Evolutionary conservation across 2,888 invertebrate species (phyloP).

Genomic region (Pasiphila rectangulata): DNA sequence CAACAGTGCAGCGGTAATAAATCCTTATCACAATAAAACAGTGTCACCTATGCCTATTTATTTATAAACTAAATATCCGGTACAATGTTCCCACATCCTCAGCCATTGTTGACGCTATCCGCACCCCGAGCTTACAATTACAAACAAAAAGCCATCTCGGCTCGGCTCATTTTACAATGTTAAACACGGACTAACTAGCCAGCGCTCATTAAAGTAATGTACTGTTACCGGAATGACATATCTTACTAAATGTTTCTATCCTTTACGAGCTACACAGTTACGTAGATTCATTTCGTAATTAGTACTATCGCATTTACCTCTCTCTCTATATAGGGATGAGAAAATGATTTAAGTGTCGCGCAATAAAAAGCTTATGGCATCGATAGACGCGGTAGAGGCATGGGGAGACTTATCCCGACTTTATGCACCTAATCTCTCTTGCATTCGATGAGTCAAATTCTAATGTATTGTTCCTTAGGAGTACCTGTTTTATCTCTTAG

Average conservation of each 20-base stretch:
- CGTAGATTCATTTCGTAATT: conserved; percentile 67
- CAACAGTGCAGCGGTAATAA: conserved; percentile 32
- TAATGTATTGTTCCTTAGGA: too few species aligned
- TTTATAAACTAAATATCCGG: conserved; percentile 64
- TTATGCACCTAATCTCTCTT: too few species aligned
- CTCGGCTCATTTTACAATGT: conserved; percentile 60
- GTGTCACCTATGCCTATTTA: conserved; percentile 45
- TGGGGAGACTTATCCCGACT: too few species aligned
- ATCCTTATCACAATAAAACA: conserved; percentile 44
- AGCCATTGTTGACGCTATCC: conserved; percentile 35
- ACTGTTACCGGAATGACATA: conserved; percentile 73
- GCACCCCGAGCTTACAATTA: conserved; percentile 55
- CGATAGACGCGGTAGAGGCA: conserved; percentile 4
- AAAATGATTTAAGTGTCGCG: conserved; percentile 46
- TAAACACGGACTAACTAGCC: conserved; percentile 63
- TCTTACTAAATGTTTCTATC: conserved; percentile 74
- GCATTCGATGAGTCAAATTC: too few species aligned
- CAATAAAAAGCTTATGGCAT: conserved; percentile 39
- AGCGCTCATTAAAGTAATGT: conserved; percentile 66
- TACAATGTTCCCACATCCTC: conserved; percentile 43
- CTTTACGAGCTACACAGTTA: conserved; percentile 71
- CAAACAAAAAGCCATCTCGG: conserved; percentile 51
- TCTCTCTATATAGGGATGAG: conserved; percentile 55
- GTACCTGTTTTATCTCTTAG: too few species aligned
- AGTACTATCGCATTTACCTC: conserved; percentile 48